Evolutionary conservation across 2,797 vertebrate genomes (phyloP).

Genomic region (Lophura swinhoii): DNA sequence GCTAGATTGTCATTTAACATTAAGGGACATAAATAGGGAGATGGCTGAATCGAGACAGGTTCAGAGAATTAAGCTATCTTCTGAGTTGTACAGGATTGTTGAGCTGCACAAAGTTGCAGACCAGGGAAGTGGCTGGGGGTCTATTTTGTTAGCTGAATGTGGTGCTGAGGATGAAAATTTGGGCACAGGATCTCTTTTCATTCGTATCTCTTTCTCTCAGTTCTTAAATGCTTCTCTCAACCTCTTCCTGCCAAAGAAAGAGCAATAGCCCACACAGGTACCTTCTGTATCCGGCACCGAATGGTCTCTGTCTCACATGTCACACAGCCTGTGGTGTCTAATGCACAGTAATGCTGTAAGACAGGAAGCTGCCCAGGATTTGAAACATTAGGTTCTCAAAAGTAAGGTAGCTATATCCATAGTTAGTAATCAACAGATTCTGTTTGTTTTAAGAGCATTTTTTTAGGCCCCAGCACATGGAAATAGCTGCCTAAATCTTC

Average conservation of each 20-base stretch:
- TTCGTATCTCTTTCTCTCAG: background rate
- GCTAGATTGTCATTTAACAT: background rate
- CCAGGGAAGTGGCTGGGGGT: no score
- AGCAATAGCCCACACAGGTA: accelerated
- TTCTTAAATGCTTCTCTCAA: background rate
- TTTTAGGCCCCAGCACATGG: background rate
- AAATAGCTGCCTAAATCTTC: background rate
- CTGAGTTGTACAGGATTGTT: background rate
- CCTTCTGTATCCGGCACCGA: background rate
- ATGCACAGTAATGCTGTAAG: background rate
- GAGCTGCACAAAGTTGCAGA: background rate
- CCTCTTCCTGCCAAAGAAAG: background rate
- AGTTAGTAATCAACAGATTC: background rate
- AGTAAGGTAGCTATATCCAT: background rate
- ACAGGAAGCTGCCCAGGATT: background rate
- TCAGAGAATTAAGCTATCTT: background rate
- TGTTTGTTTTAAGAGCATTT: background rate
- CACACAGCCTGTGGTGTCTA: background rate
- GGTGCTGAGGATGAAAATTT: background rate
- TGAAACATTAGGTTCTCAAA: background rate
- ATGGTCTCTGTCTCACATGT: background rate
- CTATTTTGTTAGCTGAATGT: background rate
- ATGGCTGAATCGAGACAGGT: background rate
- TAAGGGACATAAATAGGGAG: background rate
- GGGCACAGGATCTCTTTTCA: background rate